Conservation (phyloP, 2,113 vertebrate species). For the Prionailurus bengalensis region DNA sequence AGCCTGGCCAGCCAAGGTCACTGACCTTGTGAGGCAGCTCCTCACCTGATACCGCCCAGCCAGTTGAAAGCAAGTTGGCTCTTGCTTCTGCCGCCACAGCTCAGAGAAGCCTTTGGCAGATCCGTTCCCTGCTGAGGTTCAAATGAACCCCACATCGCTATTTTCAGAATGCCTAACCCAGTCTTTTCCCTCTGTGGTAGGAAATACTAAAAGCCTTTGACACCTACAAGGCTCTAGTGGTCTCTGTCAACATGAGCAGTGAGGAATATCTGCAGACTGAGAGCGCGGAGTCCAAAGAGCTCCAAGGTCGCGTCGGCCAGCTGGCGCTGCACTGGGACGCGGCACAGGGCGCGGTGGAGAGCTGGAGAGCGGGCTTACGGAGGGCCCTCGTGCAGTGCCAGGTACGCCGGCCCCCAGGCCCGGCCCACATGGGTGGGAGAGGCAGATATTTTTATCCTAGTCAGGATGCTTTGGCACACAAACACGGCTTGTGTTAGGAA, state of each 20-base stretch:
- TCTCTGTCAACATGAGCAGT: slow-evolving; percentile 90
- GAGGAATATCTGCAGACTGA: slow-evolving; percentile 88
- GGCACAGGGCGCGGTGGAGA: slow-evolving; percentile 86
- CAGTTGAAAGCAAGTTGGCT: slow-evolving; percentile 58
- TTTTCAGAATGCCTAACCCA: not conserved
- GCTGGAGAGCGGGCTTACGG: slow-evolving; percentile 90
- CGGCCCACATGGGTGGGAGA: not conserved
- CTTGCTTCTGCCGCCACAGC: not conserved
- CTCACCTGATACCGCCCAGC: slow-evolving; percentile 64
- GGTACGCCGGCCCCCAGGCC: slow-evolving; percentile 84
- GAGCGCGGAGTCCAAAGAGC: slow-evolving; percentile 87
- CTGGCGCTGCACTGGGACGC: slow-evolving; percentile 93
- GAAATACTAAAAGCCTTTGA: slow-evolving; percentile 92
- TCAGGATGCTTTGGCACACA: not conserved
- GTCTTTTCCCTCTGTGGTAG: slow-evolving; percentile 81
- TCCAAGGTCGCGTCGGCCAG: slow-evolving; percentile 88
- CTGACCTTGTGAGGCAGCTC: slow-evolving; percentile 59
- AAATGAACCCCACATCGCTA: not conserved
- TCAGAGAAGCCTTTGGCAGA: not conserved
- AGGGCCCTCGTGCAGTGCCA: slow-evolving; percentile 92
- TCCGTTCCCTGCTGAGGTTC: not conserved
- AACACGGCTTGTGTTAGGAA: not conserved
- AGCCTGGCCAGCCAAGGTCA: not conserved
- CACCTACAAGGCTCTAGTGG: slow-evolving; percentile 93
- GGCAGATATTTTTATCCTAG: slow-evolving; percentile 40